Evolutionary conservation across 2,113 vertebrate genomes (phyloP).

Genomic region (Phyllostomus discolor): DNA sequence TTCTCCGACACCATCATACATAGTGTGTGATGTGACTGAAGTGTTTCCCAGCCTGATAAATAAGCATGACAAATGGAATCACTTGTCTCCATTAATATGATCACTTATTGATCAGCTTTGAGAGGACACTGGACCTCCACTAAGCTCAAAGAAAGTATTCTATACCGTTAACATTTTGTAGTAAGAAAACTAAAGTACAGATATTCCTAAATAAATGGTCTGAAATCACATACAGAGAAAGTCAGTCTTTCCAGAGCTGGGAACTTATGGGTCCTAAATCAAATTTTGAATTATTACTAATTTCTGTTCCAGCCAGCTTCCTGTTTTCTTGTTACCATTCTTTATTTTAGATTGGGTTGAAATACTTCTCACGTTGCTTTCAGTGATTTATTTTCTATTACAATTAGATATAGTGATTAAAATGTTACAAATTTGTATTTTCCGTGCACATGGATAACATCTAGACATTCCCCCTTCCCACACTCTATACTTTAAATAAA

Average conservation of each 20-base stretch:
- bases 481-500: background rate
- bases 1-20: background rate
- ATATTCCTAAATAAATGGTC: background rate
- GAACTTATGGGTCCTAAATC: constrained; percentile 29
- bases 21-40: background rate
- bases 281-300: constrained; percentile 57
- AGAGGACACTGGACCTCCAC: background rate
- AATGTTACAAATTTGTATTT: constrained; percentile 35
- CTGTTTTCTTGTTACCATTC: constrained; percentile 66
- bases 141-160: background rate
- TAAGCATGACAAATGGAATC: background rate
- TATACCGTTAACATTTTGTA: background rate
- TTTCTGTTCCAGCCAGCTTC: constrained; percentile 55
- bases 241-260: background rate
- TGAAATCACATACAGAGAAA: background rate
- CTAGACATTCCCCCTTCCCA: background rate
- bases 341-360: constrained; percentile 63
- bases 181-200: background rate
- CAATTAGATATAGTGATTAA: constrained; percentile 52
- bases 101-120: background rate
- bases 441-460: constrained; percentile 26
- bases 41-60: background rate
- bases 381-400: constrained; percentile 61
- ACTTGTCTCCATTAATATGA: background rate
- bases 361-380: constrained; percentile 55